Evolutionary conservation across 2,888 invertebrate genomes (phyloP).

Genomic region (Oscheius sp.): DNA sequence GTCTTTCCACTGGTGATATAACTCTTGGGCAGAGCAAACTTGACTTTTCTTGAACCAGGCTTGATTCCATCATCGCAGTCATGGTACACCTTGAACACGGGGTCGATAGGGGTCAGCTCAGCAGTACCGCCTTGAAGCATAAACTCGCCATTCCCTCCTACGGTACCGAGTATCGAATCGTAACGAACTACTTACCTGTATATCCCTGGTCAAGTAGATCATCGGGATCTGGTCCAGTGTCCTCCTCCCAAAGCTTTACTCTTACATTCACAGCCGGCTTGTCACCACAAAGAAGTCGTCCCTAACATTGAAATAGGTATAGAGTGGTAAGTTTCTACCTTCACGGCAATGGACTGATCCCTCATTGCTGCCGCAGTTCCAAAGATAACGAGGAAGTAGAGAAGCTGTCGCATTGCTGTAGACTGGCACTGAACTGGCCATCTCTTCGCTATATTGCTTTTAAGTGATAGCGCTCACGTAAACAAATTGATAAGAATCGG

Average conservation of each 20-base stretch:
- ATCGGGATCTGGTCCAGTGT: constrained; percentile 41
- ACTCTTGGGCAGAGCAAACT: constrained; percentile 52
- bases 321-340: neutral
- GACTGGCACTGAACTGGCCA: too few species aligned
- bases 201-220: constrained; percentile 63
- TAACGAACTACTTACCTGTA: constrained; percentile 38
- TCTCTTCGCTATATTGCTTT: too few species aligned
- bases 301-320: constrained; percentile 23
- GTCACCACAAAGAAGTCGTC: constrained; percentile 53
- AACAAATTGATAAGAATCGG: too few species aligned
- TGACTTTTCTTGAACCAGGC: constrained; percentile 58
- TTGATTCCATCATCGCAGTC: constrained; percentile 62
- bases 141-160: constrained; percentile 47
- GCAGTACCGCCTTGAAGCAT: constrained; percentile 51
- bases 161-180: too few species aligned
- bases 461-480: too few species aligned
- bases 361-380: constrained; percentile 41
- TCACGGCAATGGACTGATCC: constrained; percentile 61
- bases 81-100: constrained; percentile 63
- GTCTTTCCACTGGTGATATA: constrained; percentile 60
- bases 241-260: constrained; percentile 62
- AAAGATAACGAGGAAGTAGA: constrained; percentile 1
- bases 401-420: too few species aligned
- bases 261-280: constrained; percentile 53
- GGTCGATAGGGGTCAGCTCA: constrained; percentile 61